Evolutionary conservation across 1,140 invertebrate species (phyloP).

Genomic region (silkworm (Bombyx mori)): ASM3026992v2 NC_085117.1:10871501-10872000

Average conservation of each 20-base stretch:
- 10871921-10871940: background rate
- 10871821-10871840: too few species aligned
- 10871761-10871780: too few species aligned
- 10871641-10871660: constrained; percentile 86
- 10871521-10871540: constrained; percentile 41
- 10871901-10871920: too few species aligned
- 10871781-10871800: background rate
- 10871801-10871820: too few species aligned
- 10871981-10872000: too few species aligned
- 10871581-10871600: constrained; percentile 89
- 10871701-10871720: constrained; percentile 75
- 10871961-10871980: too few species aligned
- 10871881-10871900: too few species aligned
- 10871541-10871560: constrained; percentile 37
- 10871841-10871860: too few species aligned
- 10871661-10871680: constrained; percentile 85
- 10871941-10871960: background rate
- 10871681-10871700: constrained; percentile 80
- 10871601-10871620: constrained; percentile 90
- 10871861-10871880: too few species aligned
- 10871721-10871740: background rate
- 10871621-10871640: constrained; percentile 90
- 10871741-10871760: background rate
- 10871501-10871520: constrained; percentile 51
- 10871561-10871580: constrained; percentile 92